Evolutionary conservation across 2,113 vertebrate genomes (phyloP), one percentile per base, ranked within the genome.

Genomic region (Nothocercus julius): DNA sequence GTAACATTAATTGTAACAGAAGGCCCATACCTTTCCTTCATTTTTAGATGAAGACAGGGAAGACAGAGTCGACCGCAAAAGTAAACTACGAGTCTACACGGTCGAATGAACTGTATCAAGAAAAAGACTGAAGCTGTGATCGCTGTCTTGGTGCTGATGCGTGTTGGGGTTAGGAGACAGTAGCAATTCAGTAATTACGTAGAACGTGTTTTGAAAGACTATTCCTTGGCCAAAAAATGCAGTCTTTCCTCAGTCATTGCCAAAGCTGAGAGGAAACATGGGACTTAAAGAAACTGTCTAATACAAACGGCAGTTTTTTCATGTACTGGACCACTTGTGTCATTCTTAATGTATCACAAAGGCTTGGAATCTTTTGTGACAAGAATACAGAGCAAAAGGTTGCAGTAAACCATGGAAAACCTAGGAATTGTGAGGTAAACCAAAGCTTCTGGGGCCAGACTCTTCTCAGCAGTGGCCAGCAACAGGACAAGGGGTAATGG

Each of bases 31-130:
- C 27, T 78, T 7, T 6, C 10, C 4, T 82, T 78, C 22, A 11
- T 38, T 36, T 72, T n/a, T n/a, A n/a, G n/a, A n/a, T n/a, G n/a
- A n/a, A n/a, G n/a, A n/a, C n/a, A n/a, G 20, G 27, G 5, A 84
- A 84, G 54, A 56, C 53, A 54, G 54, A 56, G 28, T 56, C 28
- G 30, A 28, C n/a, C 11, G 78, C 28, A 59, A n/a, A 49, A 4
- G 15, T 40, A 44, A 67, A 49, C 13, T 34, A 54, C 19, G 36
- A 38, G 0, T 18, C 25, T 32, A 16, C 0, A 2, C 6, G 22
- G 45, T 70, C 22, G 68, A 51, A 40, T 45, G 45, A 67, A 63
- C 67, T 21, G 25, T 20, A 10, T 9, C 36, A 56, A 63, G 64
- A 67, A 88, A 63, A 21, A 20, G 18, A 59, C 15, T 25, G 92